phyloP scores from a whole-genome alignment of 1,140 invertebrate species.

The Kradibia gibbosae region DNA sequence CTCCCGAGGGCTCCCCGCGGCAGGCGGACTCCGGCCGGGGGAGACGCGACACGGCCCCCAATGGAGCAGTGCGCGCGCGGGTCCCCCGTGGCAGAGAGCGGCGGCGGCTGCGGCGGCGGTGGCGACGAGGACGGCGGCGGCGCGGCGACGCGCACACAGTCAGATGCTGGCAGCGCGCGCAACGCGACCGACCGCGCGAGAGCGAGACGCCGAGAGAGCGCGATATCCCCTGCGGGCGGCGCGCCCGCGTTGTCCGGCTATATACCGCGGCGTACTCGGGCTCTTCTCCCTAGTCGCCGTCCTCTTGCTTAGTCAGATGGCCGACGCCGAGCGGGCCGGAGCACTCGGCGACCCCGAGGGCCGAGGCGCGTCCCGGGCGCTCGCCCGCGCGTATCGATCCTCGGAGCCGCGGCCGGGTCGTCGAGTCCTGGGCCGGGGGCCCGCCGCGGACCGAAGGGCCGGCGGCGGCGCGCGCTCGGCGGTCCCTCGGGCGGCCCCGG shows the following conservation, averaged over 20 bases:
- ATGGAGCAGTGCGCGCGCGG: slow-evolving; percentile 26
- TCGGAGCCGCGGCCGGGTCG: not conserved
- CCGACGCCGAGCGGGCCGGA: slow-evolving; percentile 39
- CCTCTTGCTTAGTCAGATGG: slow-evolving; percentile 45
- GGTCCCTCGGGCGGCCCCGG: slow-evolving; percentile 50
- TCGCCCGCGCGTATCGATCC: not conserved
- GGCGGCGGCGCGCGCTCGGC: too few species aligned
- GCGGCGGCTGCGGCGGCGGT: not conserved
- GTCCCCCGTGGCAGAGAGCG: not conserved
- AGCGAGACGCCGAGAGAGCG: not conserved
- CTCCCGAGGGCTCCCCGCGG: slow-evolving; percentile 12
- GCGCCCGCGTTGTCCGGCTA: not conserved
- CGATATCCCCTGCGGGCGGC: slow-evolving; percentile 1
- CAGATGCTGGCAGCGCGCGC: slow-evolving; percentile 46
- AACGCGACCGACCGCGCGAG: slow-evolving; percentile 21
- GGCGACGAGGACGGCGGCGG: not conserved
- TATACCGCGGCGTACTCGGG: slow-evolving; percentile 45
- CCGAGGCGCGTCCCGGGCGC: too few species aligned
- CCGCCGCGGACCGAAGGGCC: not conserved
- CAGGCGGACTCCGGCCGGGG: slow-evolving; percentile 12
- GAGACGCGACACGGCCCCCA: slow-evolving; percentile 30
- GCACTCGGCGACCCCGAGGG: not conserved
- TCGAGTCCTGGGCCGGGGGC: not conserved
- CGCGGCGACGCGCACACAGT: slow-evolving; percentile 19
- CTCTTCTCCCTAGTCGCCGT: slow-evolving; percentile 51